Evolutionary conservation across 2,888 invertebrate genomes (phyloP).

Genomic region (Athripsodes cinereus): DNA sequence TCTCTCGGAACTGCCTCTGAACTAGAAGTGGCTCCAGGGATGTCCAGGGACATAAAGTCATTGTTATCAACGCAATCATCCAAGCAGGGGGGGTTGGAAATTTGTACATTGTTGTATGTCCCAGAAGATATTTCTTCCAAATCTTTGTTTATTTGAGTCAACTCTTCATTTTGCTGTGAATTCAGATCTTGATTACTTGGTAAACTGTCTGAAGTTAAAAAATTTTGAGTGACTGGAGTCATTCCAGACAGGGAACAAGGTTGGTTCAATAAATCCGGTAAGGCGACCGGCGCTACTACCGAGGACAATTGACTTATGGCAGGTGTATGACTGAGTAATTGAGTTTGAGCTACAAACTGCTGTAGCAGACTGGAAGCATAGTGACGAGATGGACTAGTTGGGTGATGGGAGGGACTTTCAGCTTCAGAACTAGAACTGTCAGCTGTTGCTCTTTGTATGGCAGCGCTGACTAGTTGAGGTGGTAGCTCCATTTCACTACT

Average conservation of each 20-base stretch:
- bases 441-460: conserved; percentile 65
- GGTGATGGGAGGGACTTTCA: conserved; percentile 52
- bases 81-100: conserved; percentile 41
- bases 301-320: conserved; percentile 33
- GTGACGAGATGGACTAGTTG: conserved; percentile 48
- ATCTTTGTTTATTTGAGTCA: conserved; percentile 47
- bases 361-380: conserved; percentile 71
- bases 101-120: conserved; percentile 37
- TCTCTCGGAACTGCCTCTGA: conserved; percentile 42
- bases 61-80: conserved; percentile 49
- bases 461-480: conserved; percentile 66
- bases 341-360: conserved; percentile 76
- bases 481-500: conserved; percentile 72
- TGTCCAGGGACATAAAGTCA: conserved; percentile 45
- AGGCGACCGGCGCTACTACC: conserved; percentile 37
- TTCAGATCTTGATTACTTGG: conserved; percentile 33
- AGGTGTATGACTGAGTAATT: conserved; percentile 53
- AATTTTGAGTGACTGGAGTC: conserved; percentile 39
- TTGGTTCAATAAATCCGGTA: conserved; percentile 43
- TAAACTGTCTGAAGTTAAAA: conserved; percentile 38
- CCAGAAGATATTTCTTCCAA: conserved; percentile 44
- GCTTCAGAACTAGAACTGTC: conserved; percentile 68
- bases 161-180: conserved; percentile 47
- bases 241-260: conserved; percentile 41
- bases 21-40: conserved; percentile 35